Base-by-base conservation (phyloP, 2,888 invertebrate species). In the Hydriomena furcata region DNA sequence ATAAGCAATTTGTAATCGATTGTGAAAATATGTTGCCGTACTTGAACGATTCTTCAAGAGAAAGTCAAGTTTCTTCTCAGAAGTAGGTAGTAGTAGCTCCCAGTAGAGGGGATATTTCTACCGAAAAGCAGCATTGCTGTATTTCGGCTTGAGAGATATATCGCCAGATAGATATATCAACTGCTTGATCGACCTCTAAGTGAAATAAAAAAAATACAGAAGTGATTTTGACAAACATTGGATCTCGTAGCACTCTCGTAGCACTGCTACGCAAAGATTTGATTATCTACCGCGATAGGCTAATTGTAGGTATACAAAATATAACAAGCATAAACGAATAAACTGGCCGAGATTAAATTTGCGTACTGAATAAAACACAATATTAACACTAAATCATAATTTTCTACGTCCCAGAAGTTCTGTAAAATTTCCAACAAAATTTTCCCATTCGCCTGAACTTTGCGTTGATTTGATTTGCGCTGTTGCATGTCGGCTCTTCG, bases 1-100 rank as follows among this genome's bases (percentile, higher is more conserved):
- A 73, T 76, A 75, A 71, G 68, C 66, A 69, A 74, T 68, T 52
- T 47, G 50, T 50, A 52, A 51, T 46, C 47, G 51, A 42, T 46
- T 53, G 50, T 45, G 12, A 40, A 44, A 52, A 40, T 40, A 49
- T 46, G 43, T 32, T 43, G 17, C 36, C 40, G 32, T 32, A 44
- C 47, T 50, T 50, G 34, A 47, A 17, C 13, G 28, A 12, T 20
- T 8, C 32, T 28, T 12, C 7, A 32, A 46, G 37, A 37, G 4
- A 17, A 40, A 5, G 4, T 35, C 8, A 11, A 35, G 12, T 21
- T 10, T 23, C 27, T 11, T 24, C n/a, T n/a, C n/a, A n/a, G n/a
- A n/a, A n/a, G n/a, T n/a, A n/a, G n/a, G n/a, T n/a, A n/a, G n/a
- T n/a, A n/a, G n/a, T n/a, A n/a, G n/a, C n/a, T n/a, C n/a, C n/a